Percentiles rank a stretch among this genome's conserved stretches.
Conservation (phyloP, 1,140 invertebrate species). For the Octopus bimaculoides region DNA sequence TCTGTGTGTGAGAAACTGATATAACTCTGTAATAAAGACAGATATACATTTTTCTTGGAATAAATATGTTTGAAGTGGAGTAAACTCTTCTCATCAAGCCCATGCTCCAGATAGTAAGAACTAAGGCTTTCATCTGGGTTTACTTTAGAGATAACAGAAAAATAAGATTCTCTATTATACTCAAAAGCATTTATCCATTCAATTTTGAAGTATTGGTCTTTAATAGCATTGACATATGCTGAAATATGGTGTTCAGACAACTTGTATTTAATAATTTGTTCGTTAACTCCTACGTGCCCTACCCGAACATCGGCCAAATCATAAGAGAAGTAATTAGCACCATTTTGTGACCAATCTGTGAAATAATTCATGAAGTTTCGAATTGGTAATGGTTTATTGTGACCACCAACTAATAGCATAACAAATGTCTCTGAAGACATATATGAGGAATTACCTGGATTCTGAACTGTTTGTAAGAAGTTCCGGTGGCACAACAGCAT, state of each 20-base stretch:
- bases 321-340: constrained; percentile 26
- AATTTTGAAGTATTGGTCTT: constrained; percentile 35
- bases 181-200: constrained; percentile 44
- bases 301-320: constrained; percentile 36
- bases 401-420: constrained; percentile 33
- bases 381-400: constrained; percentile 31
- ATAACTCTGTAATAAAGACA: constrained; percentile 49
- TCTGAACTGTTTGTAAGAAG: background rate
- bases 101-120: constrained; percentile 38
- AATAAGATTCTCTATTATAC: constrained; percentile 29
- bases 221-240: constrained; percentile 38
- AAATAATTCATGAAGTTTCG: constrained; percentile 31
- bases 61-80: constrained; percentile 35
- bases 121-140: constrained; percentile 3
- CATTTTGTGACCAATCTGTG: constrained; percentile 23
- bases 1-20: constrained; percentile 35
- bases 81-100: constrained; percentile 36
- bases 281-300: constrained; percentile 12
- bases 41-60: constrained; percentile 38
- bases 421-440: constrained; percentile 33
- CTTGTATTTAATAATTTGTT: constrained; percentile 28
- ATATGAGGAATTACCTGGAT: background rate
- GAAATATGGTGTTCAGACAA: constrained; percentile 44
- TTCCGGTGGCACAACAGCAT: constrained; percentile 38
- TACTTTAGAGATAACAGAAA: constrained; percentile 35